Evolutionary conservation across 2,888 invertebrate genomes (phyloP).

Genomic region (Polydrusus cervinus): DNA sequence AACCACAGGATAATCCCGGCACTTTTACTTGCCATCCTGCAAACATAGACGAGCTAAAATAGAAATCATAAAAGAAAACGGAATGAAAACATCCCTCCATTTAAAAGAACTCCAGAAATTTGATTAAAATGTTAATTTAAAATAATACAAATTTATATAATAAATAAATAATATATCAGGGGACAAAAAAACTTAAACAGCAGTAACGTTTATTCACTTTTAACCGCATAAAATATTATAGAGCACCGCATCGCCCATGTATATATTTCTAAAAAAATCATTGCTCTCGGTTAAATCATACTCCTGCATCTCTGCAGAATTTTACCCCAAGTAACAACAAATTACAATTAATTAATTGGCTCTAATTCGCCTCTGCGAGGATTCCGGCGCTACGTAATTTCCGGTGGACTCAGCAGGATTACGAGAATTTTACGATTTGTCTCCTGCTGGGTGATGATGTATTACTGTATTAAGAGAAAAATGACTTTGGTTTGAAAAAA

Average conservation of each 20-base stretch:
- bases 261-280: no score
- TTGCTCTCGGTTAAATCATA: no score
- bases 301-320: slow-evolving; percentile 23
- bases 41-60: not conserved
- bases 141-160: no score
- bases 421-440: slow-evolving; percentile 18
- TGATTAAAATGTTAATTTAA: no score
- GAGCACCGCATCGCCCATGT: no score
- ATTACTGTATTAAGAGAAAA: not conserved
- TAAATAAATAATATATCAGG: no score
- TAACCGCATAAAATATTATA: no score
- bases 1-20: not conserved
- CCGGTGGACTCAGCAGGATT: slow-evolving; percentile 21
- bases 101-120: no score
- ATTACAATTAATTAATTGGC: slow-evolving; percentile 29
- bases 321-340: slow-evolving; percentile 16
- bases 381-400: slow-evolving; percentile 17
- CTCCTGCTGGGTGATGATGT: slow-evolving; percentile 25
- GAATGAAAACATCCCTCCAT: no score
- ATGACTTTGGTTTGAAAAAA: not conserved
- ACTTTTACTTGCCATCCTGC: slow-evolving; percentile 11
- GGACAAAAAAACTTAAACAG: no score
- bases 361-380: slow-evolving; percentile 16
- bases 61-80: not conserved
- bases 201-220: no score